phyloP scores from a whole-genome alignment of 2,888 invertebrate genomes.

The Cylindroiulus punctatus region DNA sequence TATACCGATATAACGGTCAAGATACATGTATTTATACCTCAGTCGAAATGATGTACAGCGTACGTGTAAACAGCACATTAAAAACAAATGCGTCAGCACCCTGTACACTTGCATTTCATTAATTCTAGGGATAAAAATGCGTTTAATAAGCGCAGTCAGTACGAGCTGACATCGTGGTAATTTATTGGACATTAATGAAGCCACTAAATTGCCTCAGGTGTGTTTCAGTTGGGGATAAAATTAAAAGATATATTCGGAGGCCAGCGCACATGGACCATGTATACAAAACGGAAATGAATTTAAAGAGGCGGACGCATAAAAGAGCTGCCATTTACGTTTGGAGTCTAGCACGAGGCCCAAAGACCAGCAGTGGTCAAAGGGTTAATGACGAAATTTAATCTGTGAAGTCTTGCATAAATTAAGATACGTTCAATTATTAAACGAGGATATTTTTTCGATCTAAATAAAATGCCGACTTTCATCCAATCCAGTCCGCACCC shows the following conservation, averaged over 20 bases:
- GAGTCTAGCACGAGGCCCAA: not conserved
- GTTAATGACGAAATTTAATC: not conserved
- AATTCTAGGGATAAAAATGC: not conserved
- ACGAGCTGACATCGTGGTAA: slow-evolving; percentile 6
- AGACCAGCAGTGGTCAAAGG: slow-evolving; percentile 1
- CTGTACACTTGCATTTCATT: not conserved
- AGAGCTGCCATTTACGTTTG: not conserved
- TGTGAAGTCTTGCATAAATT: slow-evolving; percentile 11
- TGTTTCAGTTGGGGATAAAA: slow-evolving; percentile 42
- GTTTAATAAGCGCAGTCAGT: not conserved
- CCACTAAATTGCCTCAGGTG: slow-evolving; percentile 34
- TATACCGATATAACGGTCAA: no score
- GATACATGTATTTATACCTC: no score
- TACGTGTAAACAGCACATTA: no score
- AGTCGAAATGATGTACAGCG: no score
- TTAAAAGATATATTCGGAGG: not conserved
- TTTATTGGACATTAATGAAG: slow-evolving; percentile 38
- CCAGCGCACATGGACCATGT: not conserved
- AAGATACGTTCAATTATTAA: slow-evolving; percentile 4
- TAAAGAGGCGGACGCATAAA: not conserved
- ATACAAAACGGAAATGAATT: slow-evolving; percentile 22
- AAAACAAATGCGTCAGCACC: not conserved
- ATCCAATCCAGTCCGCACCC: not conserved
- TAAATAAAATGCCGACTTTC: not conserved
- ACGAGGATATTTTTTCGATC: slow-evolving; percentile 16